Conservation (phyloP, 2,113 vertebrate species). For the Gallinago paraguaiae region DNA sequence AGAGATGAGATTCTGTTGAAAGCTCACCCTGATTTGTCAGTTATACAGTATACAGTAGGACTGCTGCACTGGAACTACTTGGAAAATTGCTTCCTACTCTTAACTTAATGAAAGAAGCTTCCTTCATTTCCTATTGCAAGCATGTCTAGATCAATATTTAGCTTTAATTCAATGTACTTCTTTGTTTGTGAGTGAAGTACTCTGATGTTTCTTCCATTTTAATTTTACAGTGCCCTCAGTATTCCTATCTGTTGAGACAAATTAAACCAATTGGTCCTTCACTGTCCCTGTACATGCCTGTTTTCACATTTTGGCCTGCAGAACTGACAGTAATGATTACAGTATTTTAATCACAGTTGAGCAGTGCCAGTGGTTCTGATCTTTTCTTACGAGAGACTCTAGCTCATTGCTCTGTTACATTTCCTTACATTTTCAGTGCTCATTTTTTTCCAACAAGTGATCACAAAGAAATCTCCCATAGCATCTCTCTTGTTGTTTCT, state of each 20-base stretch:
- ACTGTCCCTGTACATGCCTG: neutral
- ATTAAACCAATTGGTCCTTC: neutral
- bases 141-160: neutral
- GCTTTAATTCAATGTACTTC: neutral
- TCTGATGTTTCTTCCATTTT: neutral
- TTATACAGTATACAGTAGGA: neutral
- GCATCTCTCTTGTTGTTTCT: neutral
- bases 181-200: neutral
- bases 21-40: neutral
- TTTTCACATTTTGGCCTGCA: neutral
- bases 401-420: neutral
- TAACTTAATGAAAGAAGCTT: neutral
- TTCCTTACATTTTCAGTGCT: neutral
- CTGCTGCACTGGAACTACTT: neutral
- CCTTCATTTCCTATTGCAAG: neutral
- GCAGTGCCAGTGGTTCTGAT: neutral
- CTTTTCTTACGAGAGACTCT: neutral
- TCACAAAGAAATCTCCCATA: neutral
- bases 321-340: neutral
- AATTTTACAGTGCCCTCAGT: neutral
- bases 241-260: neutral
- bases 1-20: neutral
- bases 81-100: neutral
- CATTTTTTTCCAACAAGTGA: neutral
- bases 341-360: neutral